Evolutionary conservation across 1,140 invertebrate genomes (phyloP).

Genomic region (Ditylenchus dipsaci): DNA sequence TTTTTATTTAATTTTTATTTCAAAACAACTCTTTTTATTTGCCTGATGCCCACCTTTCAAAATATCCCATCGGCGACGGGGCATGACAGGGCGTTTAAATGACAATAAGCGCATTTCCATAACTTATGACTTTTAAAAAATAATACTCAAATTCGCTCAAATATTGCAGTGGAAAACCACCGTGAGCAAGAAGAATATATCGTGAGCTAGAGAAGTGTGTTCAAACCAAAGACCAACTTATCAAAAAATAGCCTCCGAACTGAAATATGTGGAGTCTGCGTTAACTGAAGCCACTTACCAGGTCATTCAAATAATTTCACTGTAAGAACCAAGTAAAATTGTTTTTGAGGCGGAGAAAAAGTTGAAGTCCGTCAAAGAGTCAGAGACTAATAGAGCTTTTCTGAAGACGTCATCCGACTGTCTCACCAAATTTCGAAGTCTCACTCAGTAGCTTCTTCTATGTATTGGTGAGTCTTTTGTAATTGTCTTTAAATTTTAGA

Average conservation of each 20-base stretch:
- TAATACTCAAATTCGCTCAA: too few species aligned
- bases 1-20: too few species aligned
- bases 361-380: slow-evolving; percentile 36
- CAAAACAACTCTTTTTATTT: too few species aligned
- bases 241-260: slow-evolving; percentile 21
- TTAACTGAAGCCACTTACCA: slow-evolving; percentile 37
- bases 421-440: slow-evolving; percentile 25
- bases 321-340: too few species aligned
- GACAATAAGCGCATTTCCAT: too few species aligned
- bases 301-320: slow-evolving; percentile 19
- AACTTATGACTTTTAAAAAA: too few species aligned
- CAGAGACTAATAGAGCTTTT: slow-evolving; percentile 38
- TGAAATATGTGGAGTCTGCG: slow-evolving; percentile 27
- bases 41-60: too few species aligned
- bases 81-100: too few species aligned
- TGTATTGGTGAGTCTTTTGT: not conserved
- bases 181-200: slow-evolving; percentile 36
- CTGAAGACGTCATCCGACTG: slow-evolving; percentile 37
- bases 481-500: too few species aligned
- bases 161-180: slow-evolving; percentile 15
- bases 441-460: not conserved
- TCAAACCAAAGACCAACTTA: slow-evolving; percentile 28
- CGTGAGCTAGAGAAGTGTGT: slow-evolving; percentile 26
- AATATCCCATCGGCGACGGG: too few species aligned
- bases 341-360: slow-evolving; percentile 42